phyloP scores from a whole-genome alignment of 2,797 vertebrate species.

The Vireo griseus region DNA sequence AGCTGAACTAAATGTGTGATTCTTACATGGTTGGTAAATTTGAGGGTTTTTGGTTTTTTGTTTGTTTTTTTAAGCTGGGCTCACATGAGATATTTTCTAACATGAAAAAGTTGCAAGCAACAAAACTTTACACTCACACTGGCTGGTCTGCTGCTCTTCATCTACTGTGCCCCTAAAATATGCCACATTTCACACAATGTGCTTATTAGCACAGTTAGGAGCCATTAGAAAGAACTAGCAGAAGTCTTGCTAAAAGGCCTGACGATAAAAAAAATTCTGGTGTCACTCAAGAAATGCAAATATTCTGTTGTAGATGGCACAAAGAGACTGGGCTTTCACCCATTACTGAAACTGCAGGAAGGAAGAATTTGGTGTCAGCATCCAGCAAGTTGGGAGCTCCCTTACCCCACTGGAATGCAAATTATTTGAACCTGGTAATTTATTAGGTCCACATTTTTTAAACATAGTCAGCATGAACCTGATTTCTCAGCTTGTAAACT shows the following conservation, averaged over 20 bases:
- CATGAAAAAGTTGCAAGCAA: neutral
- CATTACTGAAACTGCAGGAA: neutral
- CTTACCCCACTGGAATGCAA: neutral
- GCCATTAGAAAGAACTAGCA: neutral
- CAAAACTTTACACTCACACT: neutral
- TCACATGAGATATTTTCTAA: neutral
- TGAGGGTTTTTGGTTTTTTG: neutral
- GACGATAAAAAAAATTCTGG: neutral
- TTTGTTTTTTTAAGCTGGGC: neutral
- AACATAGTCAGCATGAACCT: conserved; percentile 28
- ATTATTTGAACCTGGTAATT: conserved; percentile 22
- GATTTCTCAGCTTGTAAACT: conserved; percentile 43
- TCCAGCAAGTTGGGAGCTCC: neutral
- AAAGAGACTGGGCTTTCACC: neutral
- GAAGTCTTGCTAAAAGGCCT: conserved; percentile 9
- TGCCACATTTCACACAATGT: neutral
- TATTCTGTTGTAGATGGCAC: neutral
- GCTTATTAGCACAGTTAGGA: conserved; percentile 30
- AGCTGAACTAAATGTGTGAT: neutral
- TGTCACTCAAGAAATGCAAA: conserved; percentile 4
- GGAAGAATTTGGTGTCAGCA: neutral
- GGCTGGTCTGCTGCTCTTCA: neutral
- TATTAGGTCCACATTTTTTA: conserved; percentile 14
- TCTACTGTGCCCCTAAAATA: neutral
- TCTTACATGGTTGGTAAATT: neutral